Evolutionary conservation across 2,888 invertebrate species (phyloP).

Genomic region (Nomada flava): DNA sequence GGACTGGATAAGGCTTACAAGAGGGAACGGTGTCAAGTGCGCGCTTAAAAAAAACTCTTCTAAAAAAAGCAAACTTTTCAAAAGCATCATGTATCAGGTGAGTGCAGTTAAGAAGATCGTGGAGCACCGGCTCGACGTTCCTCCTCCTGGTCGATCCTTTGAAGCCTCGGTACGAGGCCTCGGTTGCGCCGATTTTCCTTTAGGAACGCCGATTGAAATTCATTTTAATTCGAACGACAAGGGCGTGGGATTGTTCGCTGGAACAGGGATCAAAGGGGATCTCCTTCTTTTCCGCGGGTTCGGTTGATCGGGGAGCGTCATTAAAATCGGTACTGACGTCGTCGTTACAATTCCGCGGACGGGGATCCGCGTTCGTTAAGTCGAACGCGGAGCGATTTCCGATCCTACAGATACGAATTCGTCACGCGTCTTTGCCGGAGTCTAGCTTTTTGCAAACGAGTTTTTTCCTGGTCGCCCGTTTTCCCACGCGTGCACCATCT

Average conservation of each 20-base stretch:
- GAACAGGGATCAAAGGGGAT: too few relatives aligned
- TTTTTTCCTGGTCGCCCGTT: not conserved
- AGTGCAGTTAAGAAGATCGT: slow-evolving; percentile 55
- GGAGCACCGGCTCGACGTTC: slow-evolving; percentile 39
- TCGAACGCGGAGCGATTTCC: slow-evolving; percentile 57
- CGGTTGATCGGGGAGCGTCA: slow-evolving; percentile 10
- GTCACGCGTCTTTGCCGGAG: slow-evolving; percentile 21
- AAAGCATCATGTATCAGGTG: slow-evolving; percentile 59
- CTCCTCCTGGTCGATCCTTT: slow-evolving; percentile 47
- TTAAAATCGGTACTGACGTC: slow-evolving; percentile 30
- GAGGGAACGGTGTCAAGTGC: slow-evolving; percentile 60
- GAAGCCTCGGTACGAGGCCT: slow-evolving; percentile 15
- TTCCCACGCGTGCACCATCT: not conserved
- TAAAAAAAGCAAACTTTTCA: slow-evolving; percentile 64
- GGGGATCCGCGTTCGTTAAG: slow-evolving; percentile 46
- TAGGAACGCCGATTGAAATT: not conserved
- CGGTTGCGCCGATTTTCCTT: not conserved
- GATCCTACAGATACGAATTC: slow-evolving; percentile 40
- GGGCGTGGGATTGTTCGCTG: too few relatives aligned
- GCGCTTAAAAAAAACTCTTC: slow-evolving; percentile 60
- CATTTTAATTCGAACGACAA: too few relatives aligned
- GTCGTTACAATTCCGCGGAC: slow-evolving; percentile 26
- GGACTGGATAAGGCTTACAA: slow-evolving; percentile 52
- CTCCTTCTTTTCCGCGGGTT: too few relatives aligned
- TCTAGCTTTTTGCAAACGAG: not conserved